Conservation (phyloP, 2,797 vertebrate species). For the Hirundo rustica region DNA sequence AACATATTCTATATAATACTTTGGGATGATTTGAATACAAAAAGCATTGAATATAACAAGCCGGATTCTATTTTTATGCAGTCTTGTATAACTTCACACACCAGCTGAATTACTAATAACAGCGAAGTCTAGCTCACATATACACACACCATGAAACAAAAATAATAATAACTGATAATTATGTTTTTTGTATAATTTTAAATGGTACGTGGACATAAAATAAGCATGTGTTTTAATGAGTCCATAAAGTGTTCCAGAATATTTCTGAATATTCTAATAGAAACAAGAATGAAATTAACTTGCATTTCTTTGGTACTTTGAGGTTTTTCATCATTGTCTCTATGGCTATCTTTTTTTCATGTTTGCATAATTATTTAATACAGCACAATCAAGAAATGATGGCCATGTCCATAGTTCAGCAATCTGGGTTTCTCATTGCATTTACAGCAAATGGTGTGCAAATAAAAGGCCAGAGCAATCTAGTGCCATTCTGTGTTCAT, state of each 20-base stretch:
- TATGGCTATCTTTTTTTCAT: neutral
- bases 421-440: neutral
- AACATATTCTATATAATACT: neutral
- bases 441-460: neutral
- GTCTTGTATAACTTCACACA: neutral
- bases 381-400: neutral
- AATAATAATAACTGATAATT: neutral
- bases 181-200: neutral
- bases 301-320: neutral
- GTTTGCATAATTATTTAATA: slow-evolving; percentile 24
- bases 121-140: neutral
- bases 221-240: slow-evolving; percentile 14
- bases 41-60: neutral
- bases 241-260: neutral
- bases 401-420: neutral
- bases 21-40: neutral
- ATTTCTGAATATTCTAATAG: slow-evolving; percentile 45
- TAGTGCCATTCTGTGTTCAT: neutral
- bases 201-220: neutral
- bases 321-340: slow-evolving; percentile 26
- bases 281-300: slow-evolving; percentile 36
- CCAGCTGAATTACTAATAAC: neutral
- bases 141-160: neutral
- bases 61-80: neutral
- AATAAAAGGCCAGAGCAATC: neutral